Conservation (phyloP, 2,113 vertebrate species). For the Phasianus colchicus region DNA sequence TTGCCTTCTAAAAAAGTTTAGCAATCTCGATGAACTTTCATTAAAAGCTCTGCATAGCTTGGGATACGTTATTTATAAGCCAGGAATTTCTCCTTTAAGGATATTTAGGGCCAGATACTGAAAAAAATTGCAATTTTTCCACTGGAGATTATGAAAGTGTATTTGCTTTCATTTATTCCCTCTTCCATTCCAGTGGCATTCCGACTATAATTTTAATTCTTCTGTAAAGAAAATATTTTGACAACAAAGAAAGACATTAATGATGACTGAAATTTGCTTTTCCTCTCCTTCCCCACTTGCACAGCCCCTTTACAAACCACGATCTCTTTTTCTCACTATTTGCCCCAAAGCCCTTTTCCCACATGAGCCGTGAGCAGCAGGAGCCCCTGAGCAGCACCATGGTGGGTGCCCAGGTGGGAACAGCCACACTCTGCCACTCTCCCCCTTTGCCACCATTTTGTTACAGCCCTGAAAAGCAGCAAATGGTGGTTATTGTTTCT, state of each 20-base stretch:
- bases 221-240: constrained; percentile 62
- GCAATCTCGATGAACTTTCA: not conserved
- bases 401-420: constrained; percentile 36
- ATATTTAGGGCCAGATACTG: not conserved
- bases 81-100: constrained; percentile 15
- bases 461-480: constrained; percentile 75
- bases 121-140: constrained; percentile 24
- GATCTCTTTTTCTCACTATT: not conserved
- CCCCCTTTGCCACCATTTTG: constrained; percentile 80
- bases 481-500: constrained; percentile 84
- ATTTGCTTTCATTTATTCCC: constrained; percentile 4
- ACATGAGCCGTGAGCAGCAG: not conserved
- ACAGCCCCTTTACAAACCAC: constrained; percentile 48
- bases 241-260: constrained; percentile 40
- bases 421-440: constrained; percentile 34
- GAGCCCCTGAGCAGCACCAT: not conserved
- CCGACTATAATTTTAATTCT: constrained; percentile 61
- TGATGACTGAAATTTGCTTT: constrained; percentile 62
- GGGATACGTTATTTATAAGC: not conserved
- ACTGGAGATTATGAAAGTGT: not conserved
- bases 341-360: constrained; percentile 2
- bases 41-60: not conserved
- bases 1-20: not conserved
- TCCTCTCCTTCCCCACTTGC: constrained; percentile 54
- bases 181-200: constrained; percentile 17